Evolutionary conservation across 2,888 invertebrate genomes (phyloP).

Genomic region (Antheraea yamamai): DNA sequence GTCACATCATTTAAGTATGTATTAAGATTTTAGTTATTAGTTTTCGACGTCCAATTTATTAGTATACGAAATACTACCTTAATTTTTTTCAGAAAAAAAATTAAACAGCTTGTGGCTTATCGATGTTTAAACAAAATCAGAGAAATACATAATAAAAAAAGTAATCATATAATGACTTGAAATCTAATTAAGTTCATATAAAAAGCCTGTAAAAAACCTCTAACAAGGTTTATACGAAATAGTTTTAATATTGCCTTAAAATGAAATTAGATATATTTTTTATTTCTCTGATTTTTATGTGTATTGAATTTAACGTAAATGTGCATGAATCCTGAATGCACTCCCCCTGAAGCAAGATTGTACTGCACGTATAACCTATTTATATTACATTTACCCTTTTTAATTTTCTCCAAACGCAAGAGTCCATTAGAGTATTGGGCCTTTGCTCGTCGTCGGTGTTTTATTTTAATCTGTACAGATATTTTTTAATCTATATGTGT

Average conservation of each 20-base stretch:
- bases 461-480: slow-evolving; percentile 15
- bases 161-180: no score
- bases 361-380: slow-evolving; percentile 69
- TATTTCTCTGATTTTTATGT: slow-evolving; percentile 38
- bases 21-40: neutral
- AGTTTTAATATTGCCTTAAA: neutral
- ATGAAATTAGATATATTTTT: neutral
- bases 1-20: neutral
- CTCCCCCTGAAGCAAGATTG: slow-evolving; percentile 74
- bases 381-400: slow-evolving; percentile 56
- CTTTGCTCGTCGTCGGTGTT: slow-evolving; percentile 18
- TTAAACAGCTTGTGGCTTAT: slow-evolving; percentile 11
- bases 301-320: slow-evolving; percentile 50
- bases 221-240: no score
- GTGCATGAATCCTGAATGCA: slow-evolving; percentile 80
- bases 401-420: slow-evolving; percentile 55
- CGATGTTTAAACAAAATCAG: slow-evolving; percentile 11
- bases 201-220: no score
- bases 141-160: neutral
- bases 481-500: slow-evolving; percentile 19
- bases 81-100: no score
- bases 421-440: slow-evolving; percentile 71
- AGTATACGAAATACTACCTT: no score
- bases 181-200: no score
- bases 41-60: neutral